phyloP scores from a whole-genome alignment of 1,140 invertebrate genomes.

The Akabosia matsudoensis region DNA sequence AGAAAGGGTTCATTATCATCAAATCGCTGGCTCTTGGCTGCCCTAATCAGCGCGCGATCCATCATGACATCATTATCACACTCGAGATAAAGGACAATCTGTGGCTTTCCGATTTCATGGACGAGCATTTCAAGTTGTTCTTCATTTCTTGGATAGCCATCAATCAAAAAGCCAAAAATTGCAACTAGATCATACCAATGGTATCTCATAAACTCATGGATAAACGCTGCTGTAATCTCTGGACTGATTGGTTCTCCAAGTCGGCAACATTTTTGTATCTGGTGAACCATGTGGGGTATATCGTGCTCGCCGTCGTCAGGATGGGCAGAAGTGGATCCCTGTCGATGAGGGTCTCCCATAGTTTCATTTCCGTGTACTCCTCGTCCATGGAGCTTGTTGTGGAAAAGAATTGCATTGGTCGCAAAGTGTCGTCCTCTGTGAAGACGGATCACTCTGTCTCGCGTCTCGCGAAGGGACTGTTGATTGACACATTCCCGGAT shows the following conservation, averaged over 20 bases:
- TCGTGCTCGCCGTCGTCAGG: not conserved
- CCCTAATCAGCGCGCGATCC: not conserved
- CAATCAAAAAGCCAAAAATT: not conserved
- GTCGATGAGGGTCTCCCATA: not conserved
- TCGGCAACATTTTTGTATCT: not conserved
- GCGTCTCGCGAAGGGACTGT: not conserved
- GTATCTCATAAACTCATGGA: not conserved
- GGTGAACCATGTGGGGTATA: not conserved
- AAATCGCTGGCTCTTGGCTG: not conserved
- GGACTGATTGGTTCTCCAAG: not conserved
- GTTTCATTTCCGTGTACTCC: not conserved
- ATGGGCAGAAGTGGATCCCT: not conserved
- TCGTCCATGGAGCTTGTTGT: not conserved
- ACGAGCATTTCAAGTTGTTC: not conserved
- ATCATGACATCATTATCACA: not conserved
- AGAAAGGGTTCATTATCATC: not conserved
- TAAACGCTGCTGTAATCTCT: not conserved
- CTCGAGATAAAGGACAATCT: not conserved
- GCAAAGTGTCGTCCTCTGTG: not conserved
- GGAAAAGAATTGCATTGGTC: not conserved
- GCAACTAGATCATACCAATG: not conserved
- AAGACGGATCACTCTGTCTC: not conserved
- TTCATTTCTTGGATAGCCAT: not conserved
- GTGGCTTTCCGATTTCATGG: not conserved
- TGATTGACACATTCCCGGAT: not conserved